A percentile compares a stretch with the other conserved stretches of the same genome.
Evolutionary conservation across 2,113 vertebrate genomes (phyloP).

Genomic region (Baryphthengus martii): DNA sequence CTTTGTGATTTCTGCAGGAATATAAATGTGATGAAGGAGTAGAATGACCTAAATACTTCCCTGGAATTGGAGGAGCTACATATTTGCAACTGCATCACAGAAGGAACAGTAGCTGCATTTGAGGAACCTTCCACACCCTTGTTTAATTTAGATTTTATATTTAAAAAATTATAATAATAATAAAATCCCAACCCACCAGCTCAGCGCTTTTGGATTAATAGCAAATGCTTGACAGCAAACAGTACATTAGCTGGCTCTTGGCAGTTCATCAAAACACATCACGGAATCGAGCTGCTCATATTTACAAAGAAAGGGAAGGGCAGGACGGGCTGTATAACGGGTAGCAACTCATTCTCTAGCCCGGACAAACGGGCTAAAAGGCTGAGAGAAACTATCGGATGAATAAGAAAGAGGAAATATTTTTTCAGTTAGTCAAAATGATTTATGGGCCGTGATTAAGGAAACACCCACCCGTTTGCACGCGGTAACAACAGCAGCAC

Average conservation of each 20-base stretch:
- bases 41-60: not conserved
- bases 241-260: conserved; percentile 77
- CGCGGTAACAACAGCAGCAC: conserved; percentile 26
- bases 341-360: conserved; percentile 49
- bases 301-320: conserved; percentile 70
- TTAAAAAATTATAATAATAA: not conserved
- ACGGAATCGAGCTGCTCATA: conserved; percentile 62
- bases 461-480: not conserved
- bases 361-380: conserved; percentile 6
- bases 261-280: conserved; percentile 74
- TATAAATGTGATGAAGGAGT: not conserved
- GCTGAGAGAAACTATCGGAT: not conserved
- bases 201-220: conserved; percentile 62
- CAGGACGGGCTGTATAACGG: conserved; percentile 49
- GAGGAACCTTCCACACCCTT: conserved; percentile 57
- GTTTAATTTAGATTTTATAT: conserved; percentile 65
- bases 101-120: conserved; percentile 66
- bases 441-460: conserved; percentile 49
- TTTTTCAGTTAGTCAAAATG: conserved; percentile 46
- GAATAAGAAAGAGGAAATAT: conserved; percentile 51
- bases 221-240: conserved; percentile 78
- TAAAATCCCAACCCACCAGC: conserved; percentile 44
- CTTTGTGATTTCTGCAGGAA: not conserved
- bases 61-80: not conserved
- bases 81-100: not conserved